Evolutionary conservation across 2,113 vertebrate genomes (phyloP).

Genomic region (Myrmecobius fasciatus): DNA sequence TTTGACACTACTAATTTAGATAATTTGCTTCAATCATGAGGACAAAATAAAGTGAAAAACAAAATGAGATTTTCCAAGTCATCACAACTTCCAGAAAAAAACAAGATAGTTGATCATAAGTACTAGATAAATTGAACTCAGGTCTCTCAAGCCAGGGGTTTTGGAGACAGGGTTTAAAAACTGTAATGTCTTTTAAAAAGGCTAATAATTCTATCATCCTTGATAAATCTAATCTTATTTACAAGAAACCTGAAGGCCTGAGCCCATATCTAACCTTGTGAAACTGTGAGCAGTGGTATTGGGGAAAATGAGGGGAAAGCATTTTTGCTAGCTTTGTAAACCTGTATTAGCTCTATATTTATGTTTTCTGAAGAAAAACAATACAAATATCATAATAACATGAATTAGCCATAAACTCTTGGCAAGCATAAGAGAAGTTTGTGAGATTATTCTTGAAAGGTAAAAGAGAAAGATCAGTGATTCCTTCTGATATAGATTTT

Average conservation of each 20-base stretch:
- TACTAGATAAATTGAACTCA: neutral
- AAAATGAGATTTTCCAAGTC: neutral
- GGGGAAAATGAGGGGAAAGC: neutral
- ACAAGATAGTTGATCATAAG: neutral
- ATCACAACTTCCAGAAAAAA: neutral
- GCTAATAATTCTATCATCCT: neutral
- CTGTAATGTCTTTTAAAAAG: neutral
- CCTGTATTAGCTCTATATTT: neutral
- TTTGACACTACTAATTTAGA: neutral
- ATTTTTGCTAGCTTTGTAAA: neutral
- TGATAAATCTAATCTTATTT: neutral
- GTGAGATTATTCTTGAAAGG: neutral
- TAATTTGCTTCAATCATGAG: neutral
- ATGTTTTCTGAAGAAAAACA: neutral
- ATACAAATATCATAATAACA: neutral
- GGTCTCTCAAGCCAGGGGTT: neutral
- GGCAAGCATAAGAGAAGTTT: neutral
- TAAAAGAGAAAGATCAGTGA: neutral
- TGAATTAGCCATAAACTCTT: neutral
- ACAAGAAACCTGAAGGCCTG: neutral
- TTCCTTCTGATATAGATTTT: neutral
- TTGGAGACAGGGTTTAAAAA: neutral
- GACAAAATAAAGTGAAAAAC: neutral
- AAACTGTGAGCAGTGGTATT: neutral
- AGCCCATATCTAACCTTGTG: neutral